These are phyloP conservation scores for Alexandromys fortis DNA, from an alignment of 2,113 vertebrate species.

Conservation along the genomic window DNA sequence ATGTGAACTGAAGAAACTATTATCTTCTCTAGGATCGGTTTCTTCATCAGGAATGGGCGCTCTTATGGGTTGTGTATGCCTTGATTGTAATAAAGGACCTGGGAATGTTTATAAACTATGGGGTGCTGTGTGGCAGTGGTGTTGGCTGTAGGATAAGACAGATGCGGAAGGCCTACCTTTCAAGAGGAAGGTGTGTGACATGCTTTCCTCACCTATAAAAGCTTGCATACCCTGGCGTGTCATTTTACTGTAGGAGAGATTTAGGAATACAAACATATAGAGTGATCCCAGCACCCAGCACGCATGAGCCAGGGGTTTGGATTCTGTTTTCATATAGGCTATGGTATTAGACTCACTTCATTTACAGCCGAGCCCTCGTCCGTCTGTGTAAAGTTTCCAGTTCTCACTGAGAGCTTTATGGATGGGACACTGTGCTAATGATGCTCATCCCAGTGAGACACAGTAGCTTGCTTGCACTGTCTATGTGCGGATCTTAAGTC, in stretches of 20 bases:
- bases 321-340: not conserved
- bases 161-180: not conserved
- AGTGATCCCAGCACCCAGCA: not conserved
- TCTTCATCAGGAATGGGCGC: not conserved
- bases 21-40: conserved; percentile 17
- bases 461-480: not conserved
- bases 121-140: not conserved
- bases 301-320: not conserved
- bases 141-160: not conserved
- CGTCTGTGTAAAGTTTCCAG: not conserved
- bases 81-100: not conserved
- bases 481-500: not conserved
- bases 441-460: not conserved
- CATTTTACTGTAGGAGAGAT: not conserved
- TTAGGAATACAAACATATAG: not conserved
- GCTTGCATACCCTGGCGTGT: not conserved
- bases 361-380: not conserved
- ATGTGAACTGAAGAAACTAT: not conserved
- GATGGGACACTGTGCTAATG: not conserved
- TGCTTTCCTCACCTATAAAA: not conserved
- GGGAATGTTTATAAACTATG: not conserved
- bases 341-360: not conserved
- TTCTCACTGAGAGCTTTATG: conserved; percentile 27
- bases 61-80: not conserved
- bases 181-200: not conserved